Evolutionary conservation across 1,140 invertebrate genomes (phyloP).

Genomic region (Papilio polyxenes): DNA sequence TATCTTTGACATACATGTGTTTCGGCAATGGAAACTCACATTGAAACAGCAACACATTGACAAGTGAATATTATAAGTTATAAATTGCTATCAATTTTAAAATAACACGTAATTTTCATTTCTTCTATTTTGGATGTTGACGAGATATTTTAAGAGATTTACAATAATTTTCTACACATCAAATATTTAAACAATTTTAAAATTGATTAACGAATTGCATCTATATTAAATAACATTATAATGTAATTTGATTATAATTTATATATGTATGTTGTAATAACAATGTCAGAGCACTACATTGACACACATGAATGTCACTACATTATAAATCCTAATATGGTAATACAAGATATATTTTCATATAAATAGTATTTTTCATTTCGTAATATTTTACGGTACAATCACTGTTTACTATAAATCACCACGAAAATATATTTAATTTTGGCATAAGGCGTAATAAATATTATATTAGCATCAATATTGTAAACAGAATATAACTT

Average conservation of each 20-base stretch:
- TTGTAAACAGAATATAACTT: neutral
- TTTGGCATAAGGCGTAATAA: neutral
- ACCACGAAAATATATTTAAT: conserved; percentile 6
- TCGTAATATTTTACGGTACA: neutral
- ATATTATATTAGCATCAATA: neutral
- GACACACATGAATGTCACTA: neutral
- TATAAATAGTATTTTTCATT: neutral
- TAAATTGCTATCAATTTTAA: neutral
- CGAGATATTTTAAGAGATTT: neutral
- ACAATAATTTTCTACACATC: conserved; percentile 12
- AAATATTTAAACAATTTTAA: neutral
- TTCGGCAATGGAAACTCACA: neutral
- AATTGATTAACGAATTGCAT: neutral
- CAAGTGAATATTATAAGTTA: neutral
- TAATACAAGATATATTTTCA: neutral
- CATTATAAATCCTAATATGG: neutral
- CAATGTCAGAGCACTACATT: neutral
- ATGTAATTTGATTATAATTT: neutral
- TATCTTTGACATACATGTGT: neutral
- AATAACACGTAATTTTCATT: neutral
- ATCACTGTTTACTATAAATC: conserved; percentile 7
- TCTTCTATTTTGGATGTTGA: neutral
- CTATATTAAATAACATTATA: neutral
- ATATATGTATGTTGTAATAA: neutral
- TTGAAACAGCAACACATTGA: neutral